phyloP scores from a whole-genome alignment of 1,140 invertebrate species.

The Sesamia nonagrioides region DNA sequence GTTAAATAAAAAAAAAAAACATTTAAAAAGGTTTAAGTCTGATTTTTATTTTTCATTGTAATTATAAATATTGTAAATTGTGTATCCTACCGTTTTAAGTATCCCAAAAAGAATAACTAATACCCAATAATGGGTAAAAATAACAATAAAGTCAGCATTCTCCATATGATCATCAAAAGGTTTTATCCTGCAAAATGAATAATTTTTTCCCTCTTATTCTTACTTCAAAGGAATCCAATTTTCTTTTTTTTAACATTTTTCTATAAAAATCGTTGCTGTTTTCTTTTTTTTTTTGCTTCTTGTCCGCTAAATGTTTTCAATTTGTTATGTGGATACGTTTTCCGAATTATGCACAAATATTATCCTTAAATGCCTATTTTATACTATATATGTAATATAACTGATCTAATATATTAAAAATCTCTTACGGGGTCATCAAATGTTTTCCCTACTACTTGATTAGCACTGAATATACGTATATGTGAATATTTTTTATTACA shows the following conservation, averaged over 20 bases:
- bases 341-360: not conserved
- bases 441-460: conserved; percentile 21
- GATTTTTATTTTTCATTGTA: not conserved
- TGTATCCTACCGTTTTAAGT: not conserved
- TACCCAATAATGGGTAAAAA: too few species aligned
- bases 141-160: too few species aligned
- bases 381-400: conserved; percentile 27
- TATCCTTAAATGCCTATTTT: not conserved
- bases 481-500: not conserved
- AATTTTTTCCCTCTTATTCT: too few species aligned
- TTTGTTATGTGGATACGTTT: not conserved
- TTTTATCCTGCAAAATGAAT: too few species aligned
- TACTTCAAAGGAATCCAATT: too few species aligned
- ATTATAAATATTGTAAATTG: not conserved
- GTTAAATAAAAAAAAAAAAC: not conserved
- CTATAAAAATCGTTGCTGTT: too few species aligned
- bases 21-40: too few species aligned
- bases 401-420: conserved; percentile 23
- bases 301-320: not conserved
- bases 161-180: too few species aligned
- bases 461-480: conserved; percentile 36
- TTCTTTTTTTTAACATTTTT: too few species aligned
- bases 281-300: too few species aligned
- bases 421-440: conserved; percentile 36
- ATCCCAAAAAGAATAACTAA: too few species aligned